phyloP scores from a whole-genome alignment of 2,888 invertebrate species.

The Vesta saturnalis region DNA sequence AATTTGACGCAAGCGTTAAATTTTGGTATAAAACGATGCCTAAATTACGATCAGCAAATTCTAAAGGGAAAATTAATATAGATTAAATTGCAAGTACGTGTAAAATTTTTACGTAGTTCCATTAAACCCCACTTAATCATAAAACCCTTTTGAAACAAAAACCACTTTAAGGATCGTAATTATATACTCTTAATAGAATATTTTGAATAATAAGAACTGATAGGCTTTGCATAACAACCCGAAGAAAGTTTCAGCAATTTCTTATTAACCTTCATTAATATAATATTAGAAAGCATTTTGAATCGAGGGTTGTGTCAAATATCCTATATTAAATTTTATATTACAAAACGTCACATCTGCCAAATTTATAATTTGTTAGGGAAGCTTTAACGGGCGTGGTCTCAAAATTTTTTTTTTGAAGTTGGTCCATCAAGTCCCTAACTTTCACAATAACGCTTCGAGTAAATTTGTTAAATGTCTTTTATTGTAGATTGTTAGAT shows the following conservation, averaged over 20 bases:
- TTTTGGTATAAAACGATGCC: neutral
- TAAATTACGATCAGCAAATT: neutral
- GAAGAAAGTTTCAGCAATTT: neutral
- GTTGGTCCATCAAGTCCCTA: no score
- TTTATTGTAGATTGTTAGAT: no score
- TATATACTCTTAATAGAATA: constrained; percentile 8
- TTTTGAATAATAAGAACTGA: constrained; percentile 8
- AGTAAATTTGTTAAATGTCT: no score
- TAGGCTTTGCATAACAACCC: constrained; percentile 7
- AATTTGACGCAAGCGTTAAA: neutral
- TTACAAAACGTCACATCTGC: neutral
- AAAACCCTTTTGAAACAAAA: neutral
- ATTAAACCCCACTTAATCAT: constrained; percentile 1
- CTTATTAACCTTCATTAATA: constrained; percentile 14
- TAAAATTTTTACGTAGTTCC: neutral
- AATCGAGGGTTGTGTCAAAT: neutral
- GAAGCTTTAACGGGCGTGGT: neutral
- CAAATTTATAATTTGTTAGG: neutral
- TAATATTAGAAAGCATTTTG: constrained; percentile 4
- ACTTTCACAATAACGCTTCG: no score
- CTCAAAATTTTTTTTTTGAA: no score
- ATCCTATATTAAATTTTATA: neutral
- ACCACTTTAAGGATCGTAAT: neutral
- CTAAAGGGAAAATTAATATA: neutral
- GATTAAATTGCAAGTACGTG: neutral